A percentile compares a stretch with the other conserved stretches of the same genome.
phyloP scores from a whole-genome alignment of 2,797 vertebrate genomes.

The Ispidina picta region DNA sequence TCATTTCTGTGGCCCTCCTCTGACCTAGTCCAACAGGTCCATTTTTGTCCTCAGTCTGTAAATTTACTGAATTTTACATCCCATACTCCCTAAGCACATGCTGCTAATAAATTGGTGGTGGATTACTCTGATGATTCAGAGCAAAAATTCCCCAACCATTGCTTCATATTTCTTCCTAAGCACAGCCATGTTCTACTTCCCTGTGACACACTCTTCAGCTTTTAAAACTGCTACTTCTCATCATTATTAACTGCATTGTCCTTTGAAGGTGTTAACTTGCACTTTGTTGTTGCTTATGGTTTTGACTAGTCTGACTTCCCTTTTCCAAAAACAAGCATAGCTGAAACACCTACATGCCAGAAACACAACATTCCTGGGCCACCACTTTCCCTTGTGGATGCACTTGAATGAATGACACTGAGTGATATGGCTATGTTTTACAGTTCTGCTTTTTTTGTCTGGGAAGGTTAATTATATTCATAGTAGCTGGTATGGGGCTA shows the following conservation, averaged over 20 bases:
- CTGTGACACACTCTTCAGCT: background rate
- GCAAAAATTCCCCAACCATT: background rate
- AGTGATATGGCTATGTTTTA: rapidly evolving
- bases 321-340: background rate
- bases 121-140: background rate
- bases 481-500: background rate
- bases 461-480: background rate
- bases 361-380: background rate
- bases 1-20: background rate
- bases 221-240: background rate
- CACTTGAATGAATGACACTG: background rate
- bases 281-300: background rate
- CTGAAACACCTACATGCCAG: background rate
- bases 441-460: background rate
- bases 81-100: background rate
- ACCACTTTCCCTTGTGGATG: background rate
- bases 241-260: background rate
- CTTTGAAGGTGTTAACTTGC: background rate
- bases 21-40: background rate
- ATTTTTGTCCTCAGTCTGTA: background rate
- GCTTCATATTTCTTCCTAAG: background rate
- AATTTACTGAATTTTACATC: background rate
- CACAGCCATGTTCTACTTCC: background rate
- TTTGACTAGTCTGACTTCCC: background rate
- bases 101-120: background rate